Percentiles rank a stretch among this genome's conserved stretches.
These are phyloP conservation scores for Drosophila setosimentum DNA, from an alignment of 2,888 invertebrate genomes.

Conservation along the genomic window DNA sequence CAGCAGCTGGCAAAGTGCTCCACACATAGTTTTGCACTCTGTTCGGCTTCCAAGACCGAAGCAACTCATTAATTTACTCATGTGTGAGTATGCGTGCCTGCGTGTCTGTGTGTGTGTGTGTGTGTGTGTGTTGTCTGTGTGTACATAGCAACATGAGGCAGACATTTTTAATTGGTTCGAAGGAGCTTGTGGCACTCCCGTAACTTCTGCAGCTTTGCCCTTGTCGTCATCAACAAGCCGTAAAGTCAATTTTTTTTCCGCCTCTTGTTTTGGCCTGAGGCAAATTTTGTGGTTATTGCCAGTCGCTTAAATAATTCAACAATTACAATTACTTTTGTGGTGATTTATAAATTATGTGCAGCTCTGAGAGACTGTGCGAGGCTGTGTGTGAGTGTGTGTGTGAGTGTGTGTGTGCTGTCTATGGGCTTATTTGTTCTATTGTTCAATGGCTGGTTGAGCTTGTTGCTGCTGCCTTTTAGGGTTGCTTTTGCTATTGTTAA, in stretches of 20 bases:
- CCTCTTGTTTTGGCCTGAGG: constrained; percentile 20
- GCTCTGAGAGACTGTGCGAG: neutral
- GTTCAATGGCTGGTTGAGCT: constrained; percentile 39
- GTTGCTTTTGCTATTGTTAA: constrained; percentile 51
- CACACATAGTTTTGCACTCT: constrained; percentile 6
- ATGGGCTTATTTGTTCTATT: constrained; percentile 43
- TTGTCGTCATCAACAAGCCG: constrained; percentile 55
- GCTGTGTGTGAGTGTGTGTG: constrained; percentile 2
- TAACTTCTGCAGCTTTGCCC: constrained; percentile 18
- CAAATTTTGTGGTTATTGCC: constrained; percentile 65
- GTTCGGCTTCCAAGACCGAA: constrained; percentile 2
- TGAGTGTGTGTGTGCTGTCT: constrained; percentile 22
- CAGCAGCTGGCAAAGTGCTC: constrained; percentile 42
- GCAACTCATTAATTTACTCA: constrained; percentile 56
- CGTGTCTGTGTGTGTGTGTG: constrained; percentile 6
- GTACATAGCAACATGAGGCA: constrained; percentile 35
- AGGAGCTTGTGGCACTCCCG: constrained; percentile 25
- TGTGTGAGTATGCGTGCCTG: constrained; percentile 4
- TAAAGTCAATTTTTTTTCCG: constrained; percentile 48
- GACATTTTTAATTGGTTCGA: constrained; percentile 66
- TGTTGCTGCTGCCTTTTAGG: constrained; percentile 42
- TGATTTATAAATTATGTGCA: constrained; percentile 70
- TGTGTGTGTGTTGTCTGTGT: constrained; percentile 12
- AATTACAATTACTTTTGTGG: constrained; percentile 73
- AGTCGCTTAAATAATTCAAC: constrained; percentile 71